Base-by-base conservation (phyloP, 1,140 invertebrate species). In the Micrasema longulum region DNA sequence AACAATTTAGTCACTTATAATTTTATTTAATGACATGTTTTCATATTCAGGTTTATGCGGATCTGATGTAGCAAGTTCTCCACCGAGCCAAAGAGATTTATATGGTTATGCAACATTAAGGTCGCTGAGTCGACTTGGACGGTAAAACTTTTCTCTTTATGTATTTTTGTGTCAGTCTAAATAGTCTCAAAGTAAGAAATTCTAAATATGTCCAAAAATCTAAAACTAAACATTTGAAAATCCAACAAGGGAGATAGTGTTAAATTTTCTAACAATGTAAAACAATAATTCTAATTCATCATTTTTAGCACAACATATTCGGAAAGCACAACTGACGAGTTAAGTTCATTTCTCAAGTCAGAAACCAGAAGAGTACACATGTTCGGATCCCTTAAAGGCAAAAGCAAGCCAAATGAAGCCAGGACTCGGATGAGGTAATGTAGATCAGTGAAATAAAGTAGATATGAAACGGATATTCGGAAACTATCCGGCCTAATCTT, bases 71-170 rank as follows among this genome's bases (percentile, higher is more conserved):
- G 80, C 81, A 6, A 84, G 82, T 68, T 87, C 85, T 16, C 85
- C 88, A 70, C 82, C 91, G 31, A 92, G 90, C 77, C 89, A 91
- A 75, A 87, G 92, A 82, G 91, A 93, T 80, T 87, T 93, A 72
- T 85, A 92, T 41, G 95, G 94, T 26, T 95, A 95, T 79, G 91
- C 91, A n/a, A 92, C 91, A 16, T 81, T 96, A 48, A 87, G 92
- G 77, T 89, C 88, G 41, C 82, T 95, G 22, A 90, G 92, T 71
- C 85, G 89, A n/a, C 73, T 71, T 64, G 23, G 73, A 45, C 38
- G 72, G 72, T 74, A 62, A 31, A 14, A 52, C 12, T 18, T 48
- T n/a, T 38, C 14, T 63, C 26, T 35, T 60, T 60, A 35, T 12
- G 11, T 35, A n/a, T n/a, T n/a, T n/a, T n/a, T n/a, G n/a, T n/a